Evolutionary conservation across 2,113 vertebrate genomes (phyloP).

Genomic region (Grammatotria lemairii): DNA sequence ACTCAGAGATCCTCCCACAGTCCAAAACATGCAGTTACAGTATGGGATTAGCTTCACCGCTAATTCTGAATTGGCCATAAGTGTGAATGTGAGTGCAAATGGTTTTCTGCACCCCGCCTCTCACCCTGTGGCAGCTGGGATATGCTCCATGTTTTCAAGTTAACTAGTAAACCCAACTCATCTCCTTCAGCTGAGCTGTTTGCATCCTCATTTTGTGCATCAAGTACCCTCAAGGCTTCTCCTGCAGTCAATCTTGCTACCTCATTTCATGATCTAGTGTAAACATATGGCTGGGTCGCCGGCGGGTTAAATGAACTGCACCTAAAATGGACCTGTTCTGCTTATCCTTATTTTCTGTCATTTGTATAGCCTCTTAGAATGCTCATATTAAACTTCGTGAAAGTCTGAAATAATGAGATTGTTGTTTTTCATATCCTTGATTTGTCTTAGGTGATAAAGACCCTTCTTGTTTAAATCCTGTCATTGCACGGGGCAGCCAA

Average conservation of each 20-base stretch:
- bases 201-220: neutral
- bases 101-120: neutral
- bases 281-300: neutral
- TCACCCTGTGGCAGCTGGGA: neutral
- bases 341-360: neutral
- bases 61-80: accelerated
- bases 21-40: neutral
- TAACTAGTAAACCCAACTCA: neutral
- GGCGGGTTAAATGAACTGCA: neutral
- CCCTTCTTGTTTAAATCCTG: neutral
- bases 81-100: neutral
- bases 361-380: neutral
- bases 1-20: neutral
- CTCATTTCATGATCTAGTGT: neutral
- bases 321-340: neutral
- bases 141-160: neutral
- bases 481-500: neutral
- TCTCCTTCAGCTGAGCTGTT: neutral
- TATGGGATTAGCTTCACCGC: neutral
- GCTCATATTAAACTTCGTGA: neutral
- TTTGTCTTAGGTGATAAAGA: neutral
- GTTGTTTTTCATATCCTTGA: neutral
- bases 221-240: neutral
- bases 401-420: neutral
- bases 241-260: neutral